phyloP scores from a whole-genome alignment of 64 coral and sea anemone species.

The Astreopora myriophthalma region DNA sequence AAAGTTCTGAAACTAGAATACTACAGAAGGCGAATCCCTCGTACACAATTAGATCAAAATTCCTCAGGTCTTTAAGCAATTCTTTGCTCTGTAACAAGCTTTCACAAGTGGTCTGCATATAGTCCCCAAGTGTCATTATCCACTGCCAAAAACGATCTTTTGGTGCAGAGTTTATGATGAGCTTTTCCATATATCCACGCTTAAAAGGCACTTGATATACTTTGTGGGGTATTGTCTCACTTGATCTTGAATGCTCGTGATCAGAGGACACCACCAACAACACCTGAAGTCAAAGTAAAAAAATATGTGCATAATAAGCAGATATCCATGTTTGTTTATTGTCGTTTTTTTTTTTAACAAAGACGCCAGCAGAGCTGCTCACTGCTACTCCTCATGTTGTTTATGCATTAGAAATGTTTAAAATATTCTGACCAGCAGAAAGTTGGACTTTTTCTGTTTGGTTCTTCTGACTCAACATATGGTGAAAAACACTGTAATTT shows the following conservation, averaged over 20 bases:
- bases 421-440: no score
- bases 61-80: conserved; percentile 13
- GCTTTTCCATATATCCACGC: neutral
- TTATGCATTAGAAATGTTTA: no score
- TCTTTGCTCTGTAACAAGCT: conserved; percentile 3
- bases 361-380: neutral
- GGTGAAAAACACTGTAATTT: no score
- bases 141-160: neutral
- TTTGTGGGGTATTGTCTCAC: neutral
- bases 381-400: no score
- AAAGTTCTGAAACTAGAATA: neutral
- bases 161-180: neutral
- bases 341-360: neutral
- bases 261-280: neutral
- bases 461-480: no score
- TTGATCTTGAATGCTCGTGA: neutral
- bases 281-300: neutral
- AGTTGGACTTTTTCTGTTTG: no score
- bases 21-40: conserved; percentile 15
- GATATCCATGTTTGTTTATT: no score
- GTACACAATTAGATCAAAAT: conserved; percentile 63
- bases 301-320: no score
- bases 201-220: neutral
- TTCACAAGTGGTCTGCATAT: neutral
- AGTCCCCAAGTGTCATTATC: neutral